Conservation (phyloP, 2,113 vertebrate species). For the Cyprinodon brontotheroides region DNA sequence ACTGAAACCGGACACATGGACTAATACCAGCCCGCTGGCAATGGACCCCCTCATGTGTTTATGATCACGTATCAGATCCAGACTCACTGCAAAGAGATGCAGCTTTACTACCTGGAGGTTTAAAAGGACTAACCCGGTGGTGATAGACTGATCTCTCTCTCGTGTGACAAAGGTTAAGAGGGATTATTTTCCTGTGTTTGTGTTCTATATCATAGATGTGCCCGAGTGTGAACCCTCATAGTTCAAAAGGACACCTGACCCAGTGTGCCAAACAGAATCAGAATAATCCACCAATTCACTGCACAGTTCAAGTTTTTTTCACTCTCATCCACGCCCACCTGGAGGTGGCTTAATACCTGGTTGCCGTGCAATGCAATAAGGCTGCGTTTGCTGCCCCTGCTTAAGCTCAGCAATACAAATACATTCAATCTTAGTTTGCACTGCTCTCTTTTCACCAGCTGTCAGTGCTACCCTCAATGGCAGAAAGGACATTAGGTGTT, state of each 20-base stretch:
- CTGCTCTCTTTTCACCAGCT: not conserved
- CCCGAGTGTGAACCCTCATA: slow-evolving; percentile 30
- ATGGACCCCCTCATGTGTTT: slow-evolving; percentile 29
- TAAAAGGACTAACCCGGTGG: not conserved
- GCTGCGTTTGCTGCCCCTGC: not conserved
- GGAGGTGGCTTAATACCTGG: slow-evolving; percentile 4
- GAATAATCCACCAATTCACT: not conserved
- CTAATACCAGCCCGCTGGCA: not conserved
- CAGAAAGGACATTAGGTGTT: slow-evolving; percentile 3
- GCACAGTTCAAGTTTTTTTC: slow-evolving; percentile 6
- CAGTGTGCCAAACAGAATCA: slow-evolving; percentile 52
- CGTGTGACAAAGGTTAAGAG: slow-evolving; percentile 20
- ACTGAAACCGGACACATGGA: slow-evolving; percentile 14
- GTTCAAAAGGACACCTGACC: not conserved
- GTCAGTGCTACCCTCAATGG: not conserved
- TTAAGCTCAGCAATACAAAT: slow-evolving; percentile 40
- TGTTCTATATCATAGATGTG: slow-evolving; percentile 52
- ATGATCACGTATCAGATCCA: not conserved
- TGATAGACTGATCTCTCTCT: slow-evolving; percentile 22
- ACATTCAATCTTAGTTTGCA: not conserved
- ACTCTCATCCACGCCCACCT: slow-evolving; percentile 9
- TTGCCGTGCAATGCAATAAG: slow-evolving; percentile 63
- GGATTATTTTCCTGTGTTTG: slow-evolving; percentile 19
- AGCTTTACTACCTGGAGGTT: slow-evolving; percentile 9
- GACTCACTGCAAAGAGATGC: slow-evolving; percentile 11